phyloP scores from a whole-genome alignment of 2,113 vertebrate species.

The Panthera tigris region DNA sequence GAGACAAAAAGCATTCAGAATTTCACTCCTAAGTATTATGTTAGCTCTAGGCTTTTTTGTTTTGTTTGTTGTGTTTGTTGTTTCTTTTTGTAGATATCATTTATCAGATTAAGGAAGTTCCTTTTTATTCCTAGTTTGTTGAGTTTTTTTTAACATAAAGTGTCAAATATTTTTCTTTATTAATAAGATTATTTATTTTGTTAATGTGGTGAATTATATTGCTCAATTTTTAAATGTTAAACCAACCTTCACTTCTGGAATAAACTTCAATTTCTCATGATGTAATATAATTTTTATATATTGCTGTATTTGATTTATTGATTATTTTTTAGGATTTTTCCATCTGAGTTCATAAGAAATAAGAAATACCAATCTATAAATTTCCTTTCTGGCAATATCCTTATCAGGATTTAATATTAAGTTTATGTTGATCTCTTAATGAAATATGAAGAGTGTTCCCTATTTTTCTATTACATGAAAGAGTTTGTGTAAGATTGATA shows the following conservation, averaged over 20 bases:
- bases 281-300: not conserved
- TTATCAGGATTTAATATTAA: not conserved
- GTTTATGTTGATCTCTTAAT: not conserved
- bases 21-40: not conserved
- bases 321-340: not conserved
- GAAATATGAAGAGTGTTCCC: not conserved
- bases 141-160: not conserved
- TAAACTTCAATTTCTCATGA: not conserved
- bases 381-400: not conserved
- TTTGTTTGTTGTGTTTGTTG: not conserved
- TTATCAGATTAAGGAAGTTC: conserved; percentile 7
- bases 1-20: not conserved
- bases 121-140: not conserved
- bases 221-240: not conserved
- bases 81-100: not conserved
- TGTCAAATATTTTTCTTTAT: not conserved
- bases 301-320: not conserved
- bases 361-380: not conserved
- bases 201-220: not conserved
- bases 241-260: not conserved
- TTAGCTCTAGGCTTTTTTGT: not conserved
- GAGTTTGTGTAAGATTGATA: not conserved
- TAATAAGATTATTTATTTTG: not conserved
- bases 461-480: not conserved
- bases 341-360: not conserved